Conservation (phyloP, 1,140 invertebrate genomes). For the Aphelenchoides fujianensis region DNA sequence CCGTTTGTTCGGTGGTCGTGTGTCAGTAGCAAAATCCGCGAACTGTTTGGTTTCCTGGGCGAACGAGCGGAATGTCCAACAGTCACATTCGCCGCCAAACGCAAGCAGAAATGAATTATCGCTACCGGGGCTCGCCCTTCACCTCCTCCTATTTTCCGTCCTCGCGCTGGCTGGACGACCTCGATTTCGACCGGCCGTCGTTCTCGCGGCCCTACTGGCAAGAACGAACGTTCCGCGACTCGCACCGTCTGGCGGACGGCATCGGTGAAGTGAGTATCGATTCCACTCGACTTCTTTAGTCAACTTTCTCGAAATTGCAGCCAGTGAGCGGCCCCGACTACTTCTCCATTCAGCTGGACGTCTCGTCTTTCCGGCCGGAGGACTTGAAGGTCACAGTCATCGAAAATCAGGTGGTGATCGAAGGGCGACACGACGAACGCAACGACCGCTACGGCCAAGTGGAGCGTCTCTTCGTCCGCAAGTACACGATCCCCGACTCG, state of each 20-base stretch:
- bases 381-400: constrained; percentile 53
- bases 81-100: constrained; percentile 9
- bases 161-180: constrained; percentile 43
- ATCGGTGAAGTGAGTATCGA: constrained; percentile 37
- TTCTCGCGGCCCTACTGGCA: constrained; percentile 47
- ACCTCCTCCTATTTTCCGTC: constrained; percentile 26
- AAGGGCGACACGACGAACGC: constrained; percentile 52
- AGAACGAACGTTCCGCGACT: constrained; percentile 39
- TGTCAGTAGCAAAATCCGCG: neutral
- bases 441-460: constrained; percentile 48
- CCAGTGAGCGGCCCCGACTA: constrained; percentile 35
- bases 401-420: constrained; percentile 48
- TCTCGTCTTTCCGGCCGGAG: constrained; percentile 48
- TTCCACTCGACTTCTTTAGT: neutral
- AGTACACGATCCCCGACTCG: constrained; percentile 45
- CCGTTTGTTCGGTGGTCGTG: neutral
- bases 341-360: constrained; percentile 45
- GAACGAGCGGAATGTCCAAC: neutral
- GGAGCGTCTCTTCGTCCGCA: constrained; percentile 48
- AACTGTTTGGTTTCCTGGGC: constrained; percentile 9
- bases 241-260: constrained; percentile 42
- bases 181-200: constrained; percentile 44
- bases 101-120: constrained; percentile 27
- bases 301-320: no score
- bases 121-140: constrained; percentile 21